Evolutionary conservation across 2,888 invertebrate species (phyloP).

Genomic region (Cephus runcator): DNA sequence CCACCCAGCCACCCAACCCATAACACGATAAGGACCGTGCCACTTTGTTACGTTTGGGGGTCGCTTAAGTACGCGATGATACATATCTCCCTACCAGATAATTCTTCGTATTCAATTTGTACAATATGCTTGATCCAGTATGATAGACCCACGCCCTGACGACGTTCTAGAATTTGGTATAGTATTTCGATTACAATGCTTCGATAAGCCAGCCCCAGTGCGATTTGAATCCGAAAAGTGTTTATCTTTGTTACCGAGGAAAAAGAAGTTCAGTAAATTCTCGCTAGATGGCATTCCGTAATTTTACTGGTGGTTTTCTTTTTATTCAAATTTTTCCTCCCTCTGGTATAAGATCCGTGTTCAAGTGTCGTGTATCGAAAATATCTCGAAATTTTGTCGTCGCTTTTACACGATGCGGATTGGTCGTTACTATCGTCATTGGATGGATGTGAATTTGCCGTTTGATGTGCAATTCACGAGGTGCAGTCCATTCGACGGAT

Average conservation of each 20-base stretch:
- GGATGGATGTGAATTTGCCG: too few species aligned
- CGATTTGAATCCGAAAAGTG: neutral
- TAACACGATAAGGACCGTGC: constrained; percentile 63
- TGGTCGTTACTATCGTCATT: neutral
- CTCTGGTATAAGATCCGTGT: neutral
- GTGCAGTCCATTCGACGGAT: too few species aligned
- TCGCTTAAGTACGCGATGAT: constrained; percentile 58
- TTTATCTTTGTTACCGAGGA: neutral
- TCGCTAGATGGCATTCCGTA: neutral
- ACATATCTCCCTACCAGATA: constrained; percentile 44
- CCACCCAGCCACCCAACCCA: constrained; percentile 35
- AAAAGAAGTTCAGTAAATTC: neutral
- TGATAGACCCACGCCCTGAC: constrained; percentile 22
- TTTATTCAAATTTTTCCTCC: neutral
- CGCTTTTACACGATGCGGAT: neutral
- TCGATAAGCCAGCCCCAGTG: neutral
- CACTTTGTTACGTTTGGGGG: constrained; percentile 61
- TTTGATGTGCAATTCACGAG: too few species aligned
- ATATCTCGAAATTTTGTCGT: neutral
- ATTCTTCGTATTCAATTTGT: constrained; percentile 58
- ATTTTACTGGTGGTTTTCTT: neutral
- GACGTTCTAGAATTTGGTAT: neutral
- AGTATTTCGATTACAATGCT: neutral
- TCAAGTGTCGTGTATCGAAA: neutral
- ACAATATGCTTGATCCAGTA: constrained; percentile 41